These are phyloP conservation scores for Alloscopus bannaensis DNA, from an alignment of 2,888 invertebrate species.

Conservation along the genomic window DNA sequence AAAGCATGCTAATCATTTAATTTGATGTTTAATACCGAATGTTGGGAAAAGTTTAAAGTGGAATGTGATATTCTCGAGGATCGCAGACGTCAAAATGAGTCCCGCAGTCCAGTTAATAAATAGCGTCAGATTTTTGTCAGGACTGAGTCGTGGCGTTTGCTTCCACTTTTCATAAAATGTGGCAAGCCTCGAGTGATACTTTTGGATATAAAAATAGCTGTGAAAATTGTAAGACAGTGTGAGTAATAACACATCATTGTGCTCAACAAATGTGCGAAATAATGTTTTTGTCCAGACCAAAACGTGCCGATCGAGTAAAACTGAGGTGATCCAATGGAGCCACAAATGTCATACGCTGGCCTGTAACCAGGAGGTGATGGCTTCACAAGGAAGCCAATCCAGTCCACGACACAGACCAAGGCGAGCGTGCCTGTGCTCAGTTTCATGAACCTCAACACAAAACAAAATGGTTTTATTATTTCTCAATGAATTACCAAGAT, in stretches of 20 bases:
- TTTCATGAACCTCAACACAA: neutral
- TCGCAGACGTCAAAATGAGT: constrained; percentile 19
- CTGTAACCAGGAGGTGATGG: neutral
- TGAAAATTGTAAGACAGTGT: neutral
- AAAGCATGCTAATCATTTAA: neutral
- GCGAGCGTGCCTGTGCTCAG: neutral
- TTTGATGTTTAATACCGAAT: constrained; percentile 18
- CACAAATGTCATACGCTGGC: constrained; percentile 26
- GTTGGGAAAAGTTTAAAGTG: constrained; percentile 40
- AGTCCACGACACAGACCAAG: constrained; percentile 1
- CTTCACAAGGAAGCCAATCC: neutral
- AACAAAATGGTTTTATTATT: neutral
- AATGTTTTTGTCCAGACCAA: neutral
- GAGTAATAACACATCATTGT: neutral
- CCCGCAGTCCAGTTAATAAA: neutral
- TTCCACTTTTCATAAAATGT: constrained; percentile 31
- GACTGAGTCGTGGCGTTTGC: neutral
- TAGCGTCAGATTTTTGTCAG: neutral
- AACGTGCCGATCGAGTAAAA: constrained; percentile 19
- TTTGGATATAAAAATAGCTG: constrained; percentile 35
- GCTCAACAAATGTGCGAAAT: neutral
- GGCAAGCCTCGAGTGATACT: neutral
- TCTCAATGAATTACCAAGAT: neutral
- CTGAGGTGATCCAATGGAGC: constrained; percentile 25
- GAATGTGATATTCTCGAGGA: constrained; percentile 37